Conservation (phyloP, 1,140 invertebrate species). For the Conus ventricosus region DNA sequence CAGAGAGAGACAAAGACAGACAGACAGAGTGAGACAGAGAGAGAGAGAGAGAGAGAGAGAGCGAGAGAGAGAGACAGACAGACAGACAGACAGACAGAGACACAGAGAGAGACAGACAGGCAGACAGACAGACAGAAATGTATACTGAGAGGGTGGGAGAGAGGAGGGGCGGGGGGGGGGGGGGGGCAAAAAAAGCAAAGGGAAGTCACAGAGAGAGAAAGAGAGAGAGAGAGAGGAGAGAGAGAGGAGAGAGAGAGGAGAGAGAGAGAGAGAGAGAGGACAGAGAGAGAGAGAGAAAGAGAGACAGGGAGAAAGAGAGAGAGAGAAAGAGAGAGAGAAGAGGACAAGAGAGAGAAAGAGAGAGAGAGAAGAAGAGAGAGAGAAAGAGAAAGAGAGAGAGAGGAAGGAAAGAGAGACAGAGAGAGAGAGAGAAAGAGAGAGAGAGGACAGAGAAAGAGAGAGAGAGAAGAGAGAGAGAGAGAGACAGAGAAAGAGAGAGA, state of each 20-base stretch:
- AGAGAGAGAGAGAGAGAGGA: not conserved
- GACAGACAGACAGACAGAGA: not conserved
- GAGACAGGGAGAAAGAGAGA: not conserved
- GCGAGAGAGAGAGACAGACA: not conserved
- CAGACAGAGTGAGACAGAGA: not conserved
- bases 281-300: not conserved
- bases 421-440: too few species aligned
- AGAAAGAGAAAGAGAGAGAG: too few species aligned
- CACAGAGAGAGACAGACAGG: too few species aligned
- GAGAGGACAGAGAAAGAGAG: too few species aligned
- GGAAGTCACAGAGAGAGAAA: not conserved
- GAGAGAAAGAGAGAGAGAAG: not conserved
- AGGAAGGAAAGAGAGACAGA: too few species aligned
- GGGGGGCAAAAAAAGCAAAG: not conserved
- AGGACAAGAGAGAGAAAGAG: too few species aligned
- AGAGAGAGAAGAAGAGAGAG: too few species aligned
- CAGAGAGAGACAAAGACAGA: not conserved
- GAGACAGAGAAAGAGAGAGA: too few species aligned
- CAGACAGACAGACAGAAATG: too few species aligned
- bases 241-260: not conserved
- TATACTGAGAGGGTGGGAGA: not conserved
- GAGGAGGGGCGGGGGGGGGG: not conserved
- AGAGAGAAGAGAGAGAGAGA: too few species aligned
- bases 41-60: not conserved
- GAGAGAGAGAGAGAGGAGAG: not conserved